phyloP scores from a whole-genome alignment of 1,140 invertebrate genomes.

The Conopomorpha cramerella region DNA sequence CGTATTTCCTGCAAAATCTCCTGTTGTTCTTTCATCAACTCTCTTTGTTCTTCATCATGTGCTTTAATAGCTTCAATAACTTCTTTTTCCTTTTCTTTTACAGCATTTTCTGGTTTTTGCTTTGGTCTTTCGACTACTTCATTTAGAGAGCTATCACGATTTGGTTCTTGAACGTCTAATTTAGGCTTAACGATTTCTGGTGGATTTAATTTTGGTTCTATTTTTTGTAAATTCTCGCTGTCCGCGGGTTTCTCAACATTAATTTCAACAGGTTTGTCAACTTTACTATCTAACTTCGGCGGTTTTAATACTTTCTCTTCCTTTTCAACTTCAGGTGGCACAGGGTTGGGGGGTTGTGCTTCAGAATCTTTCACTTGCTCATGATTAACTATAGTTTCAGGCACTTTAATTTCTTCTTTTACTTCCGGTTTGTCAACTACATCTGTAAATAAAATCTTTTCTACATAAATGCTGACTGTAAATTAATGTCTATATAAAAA shows the following conservation, averaged over 20 bases:
- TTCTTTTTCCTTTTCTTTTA: constrained; percentile 44
- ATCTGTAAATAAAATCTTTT: no score
- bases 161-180: constrained; percentile 1
- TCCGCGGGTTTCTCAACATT: no score
- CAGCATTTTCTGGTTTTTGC: constrained; percentile 9
- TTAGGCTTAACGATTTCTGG: no score
- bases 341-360: constrained; percentile 49
- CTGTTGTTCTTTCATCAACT: constrained; percentile 63
- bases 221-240: no score
- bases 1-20: constrained; percentile 62
- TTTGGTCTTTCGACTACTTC: no score
- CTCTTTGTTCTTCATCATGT: constrained; percentile 61
- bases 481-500: not conserved
- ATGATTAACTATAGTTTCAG: constrained; percentile 12
- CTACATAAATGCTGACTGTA: not conserved
- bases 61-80: constrained; percentile 63
- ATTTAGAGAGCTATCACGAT: constrained; percentile 7
- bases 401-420: constrained; percentile 8
- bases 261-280: no score
- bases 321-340: constrained; percentile 34
- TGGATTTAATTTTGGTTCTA: constrained; percentile 2
- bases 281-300: no score
- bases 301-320: no score
- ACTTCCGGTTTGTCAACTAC: constrained; percentile 2
- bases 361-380: constrained; percentile 45